These are phyloP conservation scores for Nycteola revayana DNA, from an alignment of 2,888 invertebrate genomes.

Conservation along the genomic window DNA sequence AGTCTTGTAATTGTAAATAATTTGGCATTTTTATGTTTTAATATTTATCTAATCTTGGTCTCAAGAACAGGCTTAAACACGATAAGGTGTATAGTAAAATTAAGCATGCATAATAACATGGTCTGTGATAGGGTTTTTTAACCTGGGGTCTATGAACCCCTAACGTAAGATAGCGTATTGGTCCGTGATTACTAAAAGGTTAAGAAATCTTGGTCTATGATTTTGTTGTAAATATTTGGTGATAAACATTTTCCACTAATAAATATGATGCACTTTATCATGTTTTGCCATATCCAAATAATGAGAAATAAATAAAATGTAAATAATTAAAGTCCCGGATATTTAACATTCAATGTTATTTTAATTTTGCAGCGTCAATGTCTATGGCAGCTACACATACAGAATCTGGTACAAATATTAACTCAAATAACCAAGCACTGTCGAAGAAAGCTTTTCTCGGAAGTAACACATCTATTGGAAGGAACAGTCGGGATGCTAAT, in stretches of 20 bases:
- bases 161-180: no score
- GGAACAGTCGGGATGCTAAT: slow-evolving; percentile 68
- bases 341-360: no score
- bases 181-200: no score
- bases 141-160: no score
- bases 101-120: slow-evolving; percentile 59
- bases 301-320: no score
- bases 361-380: slow-evolving; percentile 86
- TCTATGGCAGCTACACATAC: slow-evolving; percentile 85
- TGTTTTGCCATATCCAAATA: slow-evolving; percentile 45
- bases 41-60: slow-evolving; percentile 26
- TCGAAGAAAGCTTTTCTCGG: slow-evolving; percentile 77
- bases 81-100: slow-evolving; percentile 63
- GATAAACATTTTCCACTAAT: slow-evolving; percentile 50
- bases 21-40: slow-evolving; percentile 51
- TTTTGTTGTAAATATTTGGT: slow-evolving; percentile 38
- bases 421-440: slow-evolving; percentile 67
- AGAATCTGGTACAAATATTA: slow-evolving; percentile 75
- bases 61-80: slow-evolving; percentile 51
- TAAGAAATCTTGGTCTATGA: no score
- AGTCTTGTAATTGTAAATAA: slow-evolving; percentile 46
- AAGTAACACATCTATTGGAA: slow-evolving; percentile 76
- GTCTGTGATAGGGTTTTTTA: slow-evolving; percentile 27
- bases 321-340: no score
- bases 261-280: slow-evolving; percentile 56